Percentiles rank a stretch among this genome's conserved stretches.
These are phyloP conservation scores for Fregetta grallaria DNA, from an alignment of 2,113 vertebrate species.

Conservation along the genomic window DNA sequence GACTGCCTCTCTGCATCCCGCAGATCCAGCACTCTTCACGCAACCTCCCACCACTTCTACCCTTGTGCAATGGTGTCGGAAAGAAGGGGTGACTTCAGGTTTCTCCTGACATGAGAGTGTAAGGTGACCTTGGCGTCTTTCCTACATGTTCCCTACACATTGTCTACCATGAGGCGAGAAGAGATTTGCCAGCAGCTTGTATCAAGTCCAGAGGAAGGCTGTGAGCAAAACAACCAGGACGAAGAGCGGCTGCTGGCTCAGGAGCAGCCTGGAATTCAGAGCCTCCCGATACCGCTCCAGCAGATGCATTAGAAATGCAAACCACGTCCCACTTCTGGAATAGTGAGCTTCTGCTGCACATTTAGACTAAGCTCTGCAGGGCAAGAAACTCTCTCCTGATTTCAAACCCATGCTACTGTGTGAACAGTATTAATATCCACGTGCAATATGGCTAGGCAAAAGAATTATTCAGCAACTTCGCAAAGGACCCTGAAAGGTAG, in stretches of 20 bases:
- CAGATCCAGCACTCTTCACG: not conserved
- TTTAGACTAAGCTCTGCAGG: not conserved
- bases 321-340: fast-evolving
- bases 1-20: not conserved
- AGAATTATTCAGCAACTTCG: not conserved
- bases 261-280: not conserved
- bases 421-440: not conserved
- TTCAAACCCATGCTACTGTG: not conserved
- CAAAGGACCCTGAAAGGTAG: not conserved
- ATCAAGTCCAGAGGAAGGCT: not conserved
- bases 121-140: not conserved
- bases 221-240: not conserved
- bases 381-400: not conserved
- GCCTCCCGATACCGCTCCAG: not conserved
- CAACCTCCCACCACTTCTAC: not conserved
- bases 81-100: not conserved
- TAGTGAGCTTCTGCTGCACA: not conserved
- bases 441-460: not conserved
- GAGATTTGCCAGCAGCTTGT: not conserved
- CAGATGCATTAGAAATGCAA: not conserved
- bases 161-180: not conserved
- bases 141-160: not conserved
- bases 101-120: fast-evolving
- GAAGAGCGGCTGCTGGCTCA: not conserved
- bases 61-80: not conserved